A percentile compares a stretch with the other conserved stretches of the same genome.
Conservation (phyloP, 2,888 invertebrate genomes). For the Orthosia gracilis region DNA sequence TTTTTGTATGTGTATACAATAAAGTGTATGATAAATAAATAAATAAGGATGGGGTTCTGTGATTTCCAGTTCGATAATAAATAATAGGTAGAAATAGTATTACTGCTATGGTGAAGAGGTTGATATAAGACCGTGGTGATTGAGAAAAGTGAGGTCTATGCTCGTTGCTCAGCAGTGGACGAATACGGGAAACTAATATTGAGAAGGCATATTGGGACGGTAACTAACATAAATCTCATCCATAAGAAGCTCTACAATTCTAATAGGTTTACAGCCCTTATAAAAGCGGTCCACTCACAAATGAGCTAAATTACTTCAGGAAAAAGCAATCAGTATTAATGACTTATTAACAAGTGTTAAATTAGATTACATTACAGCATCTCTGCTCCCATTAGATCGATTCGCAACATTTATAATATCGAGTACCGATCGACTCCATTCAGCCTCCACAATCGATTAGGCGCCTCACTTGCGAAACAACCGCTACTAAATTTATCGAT, state of each 20-base stretch:
- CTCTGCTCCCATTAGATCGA: conserved; percentile 5
- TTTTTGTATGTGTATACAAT: too few species aligned
- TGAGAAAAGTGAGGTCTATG: not conserved
- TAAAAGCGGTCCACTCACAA: not conserved
- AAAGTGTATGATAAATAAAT: too few species aligned
- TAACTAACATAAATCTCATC: not conserved
- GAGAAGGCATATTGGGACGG: not conserved
- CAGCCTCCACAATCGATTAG: conserved; percentile 59
- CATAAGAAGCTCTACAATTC: not conserved
- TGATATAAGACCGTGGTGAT: not conserved
- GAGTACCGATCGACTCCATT: conserved; percentile 41
- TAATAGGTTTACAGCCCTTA: too few species aligned
- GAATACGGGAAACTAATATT: not conserved
- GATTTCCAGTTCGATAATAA: not conserved
- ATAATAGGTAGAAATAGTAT: not conserved
- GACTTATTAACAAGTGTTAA: not conserved
- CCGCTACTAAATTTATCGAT: conserved; percentile 67
- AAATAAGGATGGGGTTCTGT: too few species aligned
- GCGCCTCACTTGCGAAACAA: conserved; percentile 64
- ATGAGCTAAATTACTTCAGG: too few species aligned
- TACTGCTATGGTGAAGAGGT: not conserved
- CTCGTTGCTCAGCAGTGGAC: too few species aligned
- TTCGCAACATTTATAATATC: conserved; percentile 39
- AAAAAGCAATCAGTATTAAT: not conserved
- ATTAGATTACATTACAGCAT: conserved; percentile 15